phyloP scores from a whole-genome alignment of 2,797 vertebrate genomes.

The Scyliorhinus canicula region DNA sequence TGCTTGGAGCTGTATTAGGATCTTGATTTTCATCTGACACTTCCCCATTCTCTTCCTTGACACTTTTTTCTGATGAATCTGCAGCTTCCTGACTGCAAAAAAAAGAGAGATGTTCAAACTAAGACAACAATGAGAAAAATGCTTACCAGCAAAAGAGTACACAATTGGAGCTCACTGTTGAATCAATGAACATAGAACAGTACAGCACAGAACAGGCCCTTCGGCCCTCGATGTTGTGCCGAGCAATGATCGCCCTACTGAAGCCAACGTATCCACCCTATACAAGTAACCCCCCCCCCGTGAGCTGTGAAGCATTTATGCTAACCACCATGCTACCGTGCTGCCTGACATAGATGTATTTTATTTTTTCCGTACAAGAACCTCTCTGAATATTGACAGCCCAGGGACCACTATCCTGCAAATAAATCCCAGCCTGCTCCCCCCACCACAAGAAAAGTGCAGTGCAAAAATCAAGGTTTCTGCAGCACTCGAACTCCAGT shows the following conservation, averaged over 20 bases:
- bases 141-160: not conserved
- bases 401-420: not conserved
- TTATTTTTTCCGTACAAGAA: not conserved
- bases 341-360: not conserved
- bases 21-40: slow-evolving; percentile 76
- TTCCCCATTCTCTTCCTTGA: slow-evolving; percentile 90
- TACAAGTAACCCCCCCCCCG: no score
- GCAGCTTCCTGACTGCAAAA: slow-evolving; percentile 74
- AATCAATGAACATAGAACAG: no score
- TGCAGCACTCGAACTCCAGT: not conserved
- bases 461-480: not conserved
- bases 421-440: not conserved
- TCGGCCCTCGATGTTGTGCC: no score
- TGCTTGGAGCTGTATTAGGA: slow-evolving; percentile 54
- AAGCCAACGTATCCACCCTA: no score
- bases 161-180: slow-evolving; percentile 40
- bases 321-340: no score
- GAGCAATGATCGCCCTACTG: no score
- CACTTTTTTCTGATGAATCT: slow-evolving; percentile 76
- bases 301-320: no score
- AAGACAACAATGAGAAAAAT: not conserved
- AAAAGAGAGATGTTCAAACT: not conserved
- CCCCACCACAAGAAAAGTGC: not conserved
- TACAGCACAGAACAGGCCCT: no score
- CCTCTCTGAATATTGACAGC: not conserved